Evolutionary conservation across 2,888 invertebrate species (phyloP).

Genomic region (Hoplodrina ambigua): DNA sequence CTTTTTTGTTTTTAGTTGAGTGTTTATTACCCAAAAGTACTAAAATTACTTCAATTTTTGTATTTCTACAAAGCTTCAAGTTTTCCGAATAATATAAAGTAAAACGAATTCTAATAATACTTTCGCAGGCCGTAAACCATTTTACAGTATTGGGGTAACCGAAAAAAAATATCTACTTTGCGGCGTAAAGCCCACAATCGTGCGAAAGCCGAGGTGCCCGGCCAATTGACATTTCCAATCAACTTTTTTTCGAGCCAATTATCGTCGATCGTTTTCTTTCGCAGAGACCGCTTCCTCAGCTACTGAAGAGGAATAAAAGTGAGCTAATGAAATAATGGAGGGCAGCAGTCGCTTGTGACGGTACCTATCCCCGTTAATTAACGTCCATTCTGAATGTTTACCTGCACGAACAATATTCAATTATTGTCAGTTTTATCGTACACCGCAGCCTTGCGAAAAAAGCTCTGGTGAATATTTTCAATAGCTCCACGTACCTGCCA

Average conservation of each 20-base stretch:
- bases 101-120: slow-evolving; percentile 14
- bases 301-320: slow-evolving; percentile 75
- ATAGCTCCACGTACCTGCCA: slow-evolving; percentile 49
- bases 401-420: slow-evolving; percentile 62
- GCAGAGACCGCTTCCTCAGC: slow-evolving; percentile 61
- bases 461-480: slow-evolving; percentile 45
- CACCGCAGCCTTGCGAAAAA: slow-evolving; percentile 51
- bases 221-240: slow-evolving; percentile 72
- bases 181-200: slow-evolving; percentile 54
- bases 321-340: slow-evolving; percentile 80
- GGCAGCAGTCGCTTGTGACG: slow-evolving; percentile 67
- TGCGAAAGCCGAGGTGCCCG: slow-evolving; percentile 53
- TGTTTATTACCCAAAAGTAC: not conserved
- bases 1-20: not conserved
- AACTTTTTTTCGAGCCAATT: slow-evolving; percentile 79
- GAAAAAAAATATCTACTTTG: slow-evolving; percentile 46
- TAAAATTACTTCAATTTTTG: not conserved
- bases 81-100: not conserved
- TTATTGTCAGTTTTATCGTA: slow-evolving; percentile 67
- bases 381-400: slow-evolving; percentile 61
- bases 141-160: slow-evolving; percentile 20
- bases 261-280: slow-evolving; percentile 76
- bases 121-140: not conserved
- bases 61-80: not conserved
- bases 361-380: slow-evolving; percentile 68